phyloP scores from a whole-genome alignment of 2,888 invertebrate genomes.

The Andrena trimmerana region DNA sequence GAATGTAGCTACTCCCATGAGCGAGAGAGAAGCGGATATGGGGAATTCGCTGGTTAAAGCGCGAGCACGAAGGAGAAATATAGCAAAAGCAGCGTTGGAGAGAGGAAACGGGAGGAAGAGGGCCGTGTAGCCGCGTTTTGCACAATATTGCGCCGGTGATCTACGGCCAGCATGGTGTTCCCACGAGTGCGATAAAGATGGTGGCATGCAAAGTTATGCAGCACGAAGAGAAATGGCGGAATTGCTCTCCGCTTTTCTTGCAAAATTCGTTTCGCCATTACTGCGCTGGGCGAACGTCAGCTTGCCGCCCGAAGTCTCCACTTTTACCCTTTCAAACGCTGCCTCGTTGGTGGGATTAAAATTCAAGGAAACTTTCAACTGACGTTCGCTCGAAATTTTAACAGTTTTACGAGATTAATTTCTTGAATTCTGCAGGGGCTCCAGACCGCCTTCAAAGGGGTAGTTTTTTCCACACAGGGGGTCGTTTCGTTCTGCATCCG shows the following conservation, averaged over 20 bases:
- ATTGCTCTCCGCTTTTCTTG: conserved; percentile 59
- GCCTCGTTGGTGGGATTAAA: not conserved
- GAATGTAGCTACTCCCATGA: conserved; percentile 81
- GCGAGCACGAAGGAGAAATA: conserved; percentile 42
- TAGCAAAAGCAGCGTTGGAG: conserved; percentile 36
- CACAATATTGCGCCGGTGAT: conserved; percentile 81
- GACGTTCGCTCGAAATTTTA: not conserved
- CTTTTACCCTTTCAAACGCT: not conserved
- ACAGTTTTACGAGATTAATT: not conserved
- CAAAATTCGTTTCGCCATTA: conserved; percentile 63
- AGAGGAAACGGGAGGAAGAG: conserved; percentile 36
- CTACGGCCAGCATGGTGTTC: conserved; percentile 77
- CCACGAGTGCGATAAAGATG: conserved; percentile 83
- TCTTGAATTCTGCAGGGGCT: not conserved
- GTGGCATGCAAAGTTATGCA: conserved; percentile 73
- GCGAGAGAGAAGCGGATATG: conserved; percentile 57
- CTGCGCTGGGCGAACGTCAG: not conserved
- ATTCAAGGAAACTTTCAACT: not conserved
- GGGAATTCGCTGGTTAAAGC: conserved; percentile 50
- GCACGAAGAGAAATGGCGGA: conserved; percentile 73
- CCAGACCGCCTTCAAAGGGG: not conserved
- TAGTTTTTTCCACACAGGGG: not conserved
- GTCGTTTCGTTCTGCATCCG: not conserved
- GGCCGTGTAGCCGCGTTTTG: conserved; percentile 73
- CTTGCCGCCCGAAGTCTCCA: not conserved